These are phyloP conservation scores for Melanogrammus aeglefinus DNA, from an alignment of 2,797 vertebrate genomes.

Conservation along the genomic window DNA sequence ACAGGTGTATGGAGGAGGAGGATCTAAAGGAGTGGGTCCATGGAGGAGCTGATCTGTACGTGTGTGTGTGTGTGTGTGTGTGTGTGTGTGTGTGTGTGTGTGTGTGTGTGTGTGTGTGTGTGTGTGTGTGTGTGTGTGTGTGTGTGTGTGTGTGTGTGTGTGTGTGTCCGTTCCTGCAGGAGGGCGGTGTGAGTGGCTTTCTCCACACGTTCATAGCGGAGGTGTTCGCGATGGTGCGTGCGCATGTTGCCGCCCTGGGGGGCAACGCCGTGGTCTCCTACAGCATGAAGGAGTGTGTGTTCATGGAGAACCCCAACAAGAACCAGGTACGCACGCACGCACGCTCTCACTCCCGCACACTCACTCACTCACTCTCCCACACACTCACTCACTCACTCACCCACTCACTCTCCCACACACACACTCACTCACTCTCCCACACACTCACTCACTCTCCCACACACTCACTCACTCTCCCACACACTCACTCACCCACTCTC, in stretches of 20 bases:
- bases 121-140: no score
- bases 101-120: no score
- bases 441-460: no score
- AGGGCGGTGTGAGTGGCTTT: conserved; percentile 97
- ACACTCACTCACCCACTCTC: not conserved
- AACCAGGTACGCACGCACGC: conserved; percentile 85
- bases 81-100: no score
- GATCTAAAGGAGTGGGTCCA: no score
- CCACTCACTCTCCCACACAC: no score
- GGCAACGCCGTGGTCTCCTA: conserved; percentile 97
- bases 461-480: not conserved
- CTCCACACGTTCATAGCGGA: conserved; percentile 95
- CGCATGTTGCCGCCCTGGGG: conserved; percentile 94
- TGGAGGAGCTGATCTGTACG: not conserved
- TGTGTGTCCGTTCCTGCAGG: conserved; percentile 65
- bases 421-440: no score
- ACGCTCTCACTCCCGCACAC: not conserved
- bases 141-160: no score
- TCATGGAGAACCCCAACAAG: conserved; percentile 99
- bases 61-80: not conserved
- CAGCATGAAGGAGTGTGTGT: conserved; percentile 98
- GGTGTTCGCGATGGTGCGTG: conserved; percentile 97
- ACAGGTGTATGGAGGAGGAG: no score
- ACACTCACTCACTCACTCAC: no score
- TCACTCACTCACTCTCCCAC: no score